These are phyloP conservation scores for Columba guinea DNA, from an alignment of 2,797 vertebrate genomes.

Conservation along the genomic window DNA sequence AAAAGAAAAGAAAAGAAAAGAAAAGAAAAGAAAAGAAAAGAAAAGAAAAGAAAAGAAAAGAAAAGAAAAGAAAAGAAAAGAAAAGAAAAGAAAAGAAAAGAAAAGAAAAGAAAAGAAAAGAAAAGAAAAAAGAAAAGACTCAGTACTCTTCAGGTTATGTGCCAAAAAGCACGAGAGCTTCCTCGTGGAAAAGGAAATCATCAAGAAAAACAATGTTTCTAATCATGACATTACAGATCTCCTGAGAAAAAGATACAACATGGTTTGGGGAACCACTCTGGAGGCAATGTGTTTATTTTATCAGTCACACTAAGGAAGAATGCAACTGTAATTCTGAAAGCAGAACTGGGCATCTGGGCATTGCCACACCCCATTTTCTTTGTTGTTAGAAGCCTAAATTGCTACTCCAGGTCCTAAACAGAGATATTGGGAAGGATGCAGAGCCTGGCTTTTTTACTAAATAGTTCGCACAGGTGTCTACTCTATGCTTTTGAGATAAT, in stretches of 20 bases:
- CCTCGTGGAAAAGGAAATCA: background rate
- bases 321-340: background rate
- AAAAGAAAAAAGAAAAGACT: background rate
- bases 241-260: background rate
- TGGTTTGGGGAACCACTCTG: background rate
- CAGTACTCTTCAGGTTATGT: background rate
- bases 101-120: too few species aligned
- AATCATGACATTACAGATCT: background rate
- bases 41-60: too few species aligned
- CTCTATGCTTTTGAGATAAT: background rate
- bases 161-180: background rate
- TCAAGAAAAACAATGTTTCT: background rate
- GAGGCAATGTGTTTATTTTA: background rate
- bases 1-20: too few species aligned
- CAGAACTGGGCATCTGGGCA: background rate
- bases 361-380: background rate
- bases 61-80: too few species aligned
- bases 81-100: too few species aligned
- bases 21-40: too few species aligned
- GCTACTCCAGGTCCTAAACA: background rate
- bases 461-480: background rate
- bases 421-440: background rate
- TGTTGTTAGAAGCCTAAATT: background rate
- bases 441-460: background rate
- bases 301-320: background rate